Evolutionary conservation across 2,113 vertebrate genomes (phyloP).

Genomic region (Clarias macrocephalus): DNA sequence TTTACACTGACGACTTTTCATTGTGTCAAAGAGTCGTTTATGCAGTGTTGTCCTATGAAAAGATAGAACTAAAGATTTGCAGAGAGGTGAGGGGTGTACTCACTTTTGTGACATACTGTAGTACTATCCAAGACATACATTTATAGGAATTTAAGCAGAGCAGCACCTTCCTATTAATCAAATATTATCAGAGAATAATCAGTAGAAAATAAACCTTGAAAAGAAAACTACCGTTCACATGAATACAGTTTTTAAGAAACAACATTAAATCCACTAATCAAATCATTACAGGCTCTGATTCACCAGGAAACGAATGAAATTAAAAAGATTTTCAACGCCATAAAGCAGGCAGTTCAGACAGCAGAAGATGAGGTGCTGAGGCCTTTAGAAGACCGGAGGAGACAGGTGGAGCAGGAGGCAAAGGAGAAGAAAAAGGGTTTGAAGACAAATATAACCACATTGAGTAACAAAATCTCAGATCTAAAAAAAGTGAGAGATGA

Average conservation of each 20-base stretch:
- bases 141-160: not conserved
- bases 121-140: not conserved
- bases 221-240: not conserved
- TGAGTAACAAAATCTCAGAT: slow-evolving; percentile 31
- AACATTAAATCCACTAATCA: not conserved
- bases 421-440: not conserved
- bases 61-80: no score
- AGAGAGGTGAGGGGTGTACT: no score
- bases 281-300: slow-evolving; percentile 54
- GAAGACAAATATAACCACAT: slow-evolving; percentile 47
- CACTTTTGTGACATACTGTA: no score
- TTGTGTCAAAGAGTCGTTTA: no score
- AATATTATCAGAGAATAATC: not conserved
- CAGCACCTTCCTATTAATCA: not conserved
- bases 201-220: not conserved
- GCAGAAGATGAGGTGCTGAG: slow-evolving; percentile 2
- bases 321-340: slow-evolving; percentile 24
- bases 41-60: no score
- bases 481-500: slow-evolving; percentile 28
- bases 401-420: slow-evolving; percentile 39
- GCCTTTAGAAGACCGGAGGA: slow-evolving; percentile 54
- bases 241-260: not conserved
- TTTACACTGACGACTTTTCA: no score
- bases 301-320: slow-evolving; percentile 39
- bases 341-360: slow-evolving; percentile 30